Evolutionary conservation across 1,140 invertebrate species (phyloP).

Genomic region (Cydia fagiglandana): DNA sequence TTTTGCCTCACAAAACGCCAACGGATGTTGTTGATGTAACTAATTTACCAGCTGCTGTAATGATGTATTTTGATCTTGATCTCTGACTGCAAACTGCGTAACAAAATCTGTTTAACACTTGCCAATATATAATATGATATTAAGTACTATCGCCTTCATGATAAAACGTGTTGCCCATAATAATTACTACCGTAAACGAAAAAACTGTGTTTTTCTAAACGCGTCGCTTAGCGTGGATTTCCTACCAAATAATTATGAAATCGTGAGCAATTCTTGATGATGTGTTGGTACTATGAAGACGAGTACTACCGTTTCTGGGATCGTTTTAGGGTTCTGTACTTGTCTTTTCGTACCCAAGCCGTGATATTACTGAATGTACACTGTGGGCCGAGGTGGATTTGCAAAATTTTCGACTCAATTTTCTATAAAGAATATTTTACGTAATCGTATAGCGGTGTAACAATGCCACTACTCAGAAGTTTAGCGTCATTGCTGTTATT

Average conservation of each 20-base stretch:
- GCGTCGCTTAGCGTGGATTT: conserved; percentile 37
- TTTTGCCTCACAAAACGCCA: not conserved
- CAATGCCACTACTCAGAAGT: too few species aligned
- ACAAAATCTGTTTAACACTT: conserved; percentile 1
- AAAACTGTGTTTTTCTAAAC: conserved; percentile 27
- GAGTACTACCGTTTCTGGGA: not conserved
- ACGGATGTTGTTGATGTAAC: not conserved
- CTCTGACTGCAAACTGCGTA: not conserved
- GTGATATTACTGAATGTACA: not conserved
- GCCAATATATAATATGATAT: conserved; percentile 6
- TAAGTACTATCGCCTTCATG: conserved; percentile 29
- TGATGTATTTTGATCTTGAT: conserved; percentile 8
- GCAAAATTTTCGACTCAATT: too few species aligned
- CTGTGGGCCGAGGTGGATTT: too few species aligned
- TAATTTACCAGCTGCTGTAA: not conserved
- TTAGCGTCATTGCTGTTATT: too few species aligned
- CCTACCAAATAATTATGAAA: conserved; percentile 46
- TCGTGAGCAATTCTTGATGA: conserved; percentile 45
- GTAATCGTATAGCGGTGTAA: too few species aligned
- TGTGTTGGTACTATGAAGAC: not conserved
- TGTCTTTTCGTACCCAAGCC: not conserved
- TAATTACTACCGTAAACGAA: conserved; percentile 35
- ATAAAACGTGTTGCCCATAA: conserved; percentile 23
- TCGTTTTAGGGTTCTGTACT: not conserved
- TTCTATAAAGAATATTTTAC: too few species aligned